phyloP scores from a whole-genome alignment of 2,113 vertebrate species.

The Prietella phreatophila region DNA sequence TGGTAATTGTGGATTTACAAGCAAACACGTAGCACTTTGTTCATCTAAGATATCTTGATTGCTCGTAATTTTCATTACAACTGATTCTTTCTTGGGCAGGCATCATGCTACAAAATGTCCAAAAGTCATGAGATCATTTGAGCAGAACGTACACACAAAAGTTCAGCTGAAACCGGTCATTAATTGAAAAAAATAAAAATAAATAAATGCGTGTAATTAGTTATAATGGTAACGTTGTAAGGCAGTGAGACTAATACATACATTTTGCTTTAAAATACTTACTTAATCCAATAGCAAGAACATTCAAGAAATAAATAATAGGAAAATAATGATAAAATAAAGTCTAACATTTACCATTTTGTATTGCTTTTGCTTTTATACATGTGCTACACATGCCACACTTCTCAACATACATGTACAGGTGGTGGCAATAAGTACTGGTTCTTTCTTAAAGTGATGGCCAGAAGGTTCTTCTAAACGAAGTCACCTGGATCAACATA shows the following conservation, averaged over 20 bases:
- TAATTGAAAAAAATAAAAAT: neutral
- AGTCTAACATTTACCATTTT: neutral
- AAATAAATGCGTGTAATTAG: neutral
- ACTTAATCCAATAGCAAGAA: neutral
- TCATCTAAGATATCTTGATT: slow-evolving; percentile 13
- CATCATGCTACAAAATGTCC: neutral
- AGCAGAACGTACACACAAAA: neutral
- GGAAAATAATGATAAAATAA: neutral
- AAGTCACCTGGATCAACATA: slow-evolving; percentile 49
- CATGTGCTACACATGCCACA: neutral
- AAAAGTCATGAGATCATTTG: neutral
- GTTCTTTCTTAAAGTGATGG: neutral
- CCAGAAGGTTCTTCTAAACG: slow-evolving; percentile 34
- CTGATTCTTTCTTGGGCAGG: neutral
- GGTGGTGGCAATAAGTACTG: slow-evolving; percentile 19
- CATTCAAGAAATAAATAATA: neutral
- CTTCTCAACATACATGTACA: neutral
- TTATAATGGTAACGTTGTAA: neutral
- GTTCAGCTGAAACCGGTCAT: neutral
- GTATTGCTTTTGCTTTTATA: neutral
- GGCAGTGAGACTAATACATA: neutral
- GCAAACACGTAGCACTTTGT: slow-evolving; percentile 34
- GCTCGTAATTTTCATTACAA: slow-evolving; percentile 26
- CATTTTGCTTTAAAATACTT: neutral
- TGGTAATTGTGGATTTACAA: slow-evolving; percentile 8